Conservation (phyloP, 2,113 vertebrate genomes). For the Malaclemys terrapin region DNA sequence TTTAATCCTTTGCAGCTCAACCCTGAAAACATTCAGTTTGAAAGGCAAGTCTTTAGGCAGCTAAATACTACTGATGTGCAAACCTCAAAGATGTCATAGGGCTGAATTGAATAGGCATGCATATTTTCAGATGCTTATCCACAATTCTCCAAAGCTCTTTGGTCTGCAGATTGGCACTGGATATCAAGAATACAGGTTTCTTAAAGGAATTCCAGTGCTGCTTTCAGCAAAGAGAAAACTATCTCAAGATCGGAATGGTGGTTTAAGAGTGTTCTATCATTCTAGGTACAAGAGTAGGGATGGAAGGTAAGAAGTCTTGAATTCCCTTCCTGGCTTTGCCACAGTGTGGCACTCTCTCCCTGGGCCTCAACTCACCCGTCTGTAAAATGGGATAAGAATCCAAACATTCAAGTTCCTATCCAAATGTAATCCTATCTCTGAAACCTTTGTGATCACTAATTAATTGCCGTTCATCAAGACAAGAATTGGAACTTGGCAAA, state of each 20-base stretch:
- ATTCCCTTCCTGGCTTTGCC: not conserved
- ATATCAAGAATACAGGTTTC: not conserved
- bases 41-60: conserved; percentile 8
- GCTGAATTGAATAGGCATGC: not conserved
- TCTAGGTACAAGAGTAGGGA: not conserved
- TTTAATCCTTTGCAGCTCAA: not conserved
- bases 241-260: not conserved
- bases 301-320: not conserved
- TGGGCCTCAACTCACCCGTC: not conserved
- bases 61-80: not conserved
- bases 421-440: not conserved
- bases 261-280: not conserved
- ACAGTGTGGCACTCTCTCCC: not conserved
- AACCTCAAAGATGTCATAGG: not conserved
- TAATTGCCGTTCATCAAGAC: too few species aligned
- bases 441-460: too few species aligned
- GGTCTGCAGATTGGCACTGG: not conserved
- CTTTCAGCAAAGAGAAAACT: not conserved
- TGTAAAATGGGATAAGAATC: not conserved
- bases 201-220: not conserved
- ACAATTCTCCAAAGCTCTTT: not conserved
- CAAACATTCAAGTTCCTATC: not conserved
- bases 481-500: too few species aligned
- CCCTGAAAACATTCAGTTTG: not conserved
- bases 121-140: not conserved